Evolutionary conservation across 2,797 vertebrate species (phyloP).

Genomic region (Diceros bicornis): DNA sequence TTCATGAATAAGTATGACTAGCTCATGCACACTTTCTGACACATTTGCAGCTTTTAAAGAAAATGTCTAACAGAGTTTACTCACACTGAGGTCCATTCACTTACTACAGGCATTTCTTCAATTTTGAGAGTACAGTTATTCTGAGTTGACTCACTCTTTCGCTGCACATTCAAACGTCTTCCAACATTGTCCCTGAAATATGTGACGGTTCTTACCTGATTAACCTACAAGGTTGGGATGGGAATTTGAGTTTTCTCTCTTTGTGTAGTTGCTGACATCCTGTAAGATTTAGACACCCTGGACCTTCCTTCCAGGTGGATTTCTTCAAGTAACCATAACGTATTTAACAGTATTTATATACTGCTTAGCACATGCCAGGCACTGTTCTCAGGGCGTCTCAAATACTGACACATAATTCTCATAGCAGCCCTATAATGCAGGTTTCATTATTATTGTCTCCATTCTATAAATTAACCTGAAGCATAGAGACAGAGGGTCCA

Average conservation of each 20-base stretch:
- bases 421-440: fast-evolving
- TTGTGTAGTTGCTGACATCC: too few species aligned
- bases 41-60: not conserved
- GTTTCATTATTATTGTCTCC: not conserved
- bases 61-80: not conserved
- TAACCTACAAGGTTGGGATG: not conserved
- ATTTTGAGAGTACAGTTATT: not conserved
- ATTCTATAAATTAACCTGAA: not conserved
- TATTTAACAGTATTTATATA: not conserved
- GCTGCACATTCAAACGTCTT: not conserved
- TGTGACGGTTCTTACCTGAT: not conserved
- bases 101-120: not conserved
- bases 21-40: not conserved
- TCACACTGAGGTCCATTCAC: not conserved
- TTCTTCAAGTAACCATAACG: not conserved
- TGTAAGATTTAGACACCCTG: not conserved
- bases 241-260: not conserved
- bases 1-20: not conserved
- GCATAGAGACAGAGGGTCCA: not conserved
- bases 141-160: not conserved
- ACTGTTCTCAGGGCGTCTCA: not conserved
- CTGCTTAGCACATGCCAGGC: too few species aligned
- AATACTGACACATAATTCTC: not conserved
- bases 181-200: not conserved
- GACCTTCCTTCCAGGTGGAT: not conserved